Conservation (phyloP, 2,113 vertebrate species). For the Sylvicapra grimmia region DNA sequence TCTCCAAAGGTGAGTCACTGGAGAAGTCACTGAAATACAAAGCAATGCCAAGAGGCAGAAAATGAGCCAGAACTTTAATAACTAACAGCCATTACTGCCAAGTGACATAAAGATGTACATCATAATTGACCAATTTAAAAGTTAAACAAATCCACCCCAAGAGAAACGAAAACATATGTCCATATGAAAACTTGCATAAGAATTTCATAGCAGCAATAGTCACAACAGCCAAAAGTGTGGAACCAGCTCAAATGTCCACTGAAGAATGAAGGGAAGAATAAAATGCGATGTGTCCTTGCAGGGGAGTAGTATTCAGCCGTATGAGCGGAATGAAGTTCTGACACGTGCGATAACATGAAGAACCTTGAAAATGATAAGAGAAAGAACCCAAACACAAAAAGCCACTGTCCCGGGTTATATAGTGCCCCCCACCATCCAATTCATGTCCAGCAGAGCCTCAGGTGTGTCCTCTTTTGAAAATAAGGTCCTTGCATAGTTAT, state of each 20-base stretch:
- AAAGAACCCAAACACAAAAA: not conserved
- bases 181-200: not conserved
- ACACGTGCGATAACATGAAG: not conserved
- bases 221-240: not conserved
- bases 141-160: not conserved
- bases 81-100: not conserved
- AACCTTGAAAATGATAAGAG: not conserved
- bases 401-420: not conserved
- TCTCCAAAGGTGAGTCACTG: not conserved
- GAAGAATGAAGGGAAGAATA: not conserved
- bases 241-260: not conserved
- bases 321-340: not conserved
- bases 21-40: slow-evolving; percentile 1
- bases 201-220: not conserved
- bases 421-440: not conserved
- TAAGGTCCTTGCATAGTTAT: not conserved
- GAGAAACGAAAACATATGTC: not conserved
- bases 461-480: not conserved
- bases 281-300: not conserved
- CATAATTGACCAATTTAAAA: not conserved
- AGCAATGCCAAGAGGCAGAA: slow-evolving; percentile 4
- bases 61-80: slow-evolving; percentile 14
- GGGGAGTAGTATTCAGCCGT: not conserved
- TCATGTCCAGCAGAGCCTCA: not conserved
- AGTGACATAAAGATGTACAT: not conserved